Conservation (phyloP, 2,113 vertebrate species). For the Microtus montanus region DNA sequence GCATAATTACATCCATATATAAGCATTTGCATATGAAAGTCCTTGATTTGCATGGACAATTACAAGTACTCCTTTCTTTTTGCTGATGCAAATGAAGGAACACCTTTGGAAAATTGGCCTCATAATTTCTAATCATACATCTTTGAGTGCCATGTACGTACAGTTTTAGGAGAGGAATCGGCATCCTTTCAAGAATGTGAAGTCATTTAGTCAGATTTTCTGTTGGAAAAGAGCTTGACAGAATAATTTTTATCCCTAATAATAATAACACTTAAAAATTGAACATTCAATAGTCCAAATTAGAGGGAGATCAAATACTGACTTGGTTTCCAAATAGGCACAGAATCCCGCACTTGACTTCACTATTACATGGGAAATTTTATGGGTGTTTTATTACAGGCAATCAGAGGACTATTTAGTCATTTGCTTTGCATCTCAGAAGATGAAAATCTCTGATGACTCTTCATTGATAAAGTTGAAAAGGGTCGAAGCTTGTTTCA, state of each 20-base stretch:
- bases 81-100: slow-evolving; percentile 70
- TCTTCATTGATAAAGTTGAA: not conserved
- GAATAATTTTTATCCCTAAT: slow-evolving; percentile 55
- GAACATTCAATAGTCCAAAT: slow-evolving; percentile 41
- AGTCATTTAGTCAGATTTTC: slow-evolving; percentile 73
- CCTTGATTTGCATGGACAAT: slow-evolving; percentile 76
- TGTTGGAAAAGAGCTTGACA: slow-evolving; percentile 55
- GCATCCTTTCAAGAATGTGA: slow-evolving; percentile 59
- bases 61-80: slow-evolving; percentile 54
- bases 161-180: slow-evolving; percentile 51
- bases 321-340: slow-evolving; percentile 39
- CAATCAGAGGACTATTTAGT: slow-evolving; percentile 50
- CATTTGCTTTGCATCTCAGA: slow-evolving; percentile 40
- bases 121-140: slow-evolving; percentile 77
- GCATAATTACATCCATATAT: slow-evolving; percentile 70
- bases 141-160: slow-evolving; percentile 43
- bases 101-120: slow-evolving; percentile 76
- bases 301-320: slow-evolving; percentile 53
- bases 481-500: slow-evolving; percentile 35
- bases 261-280: slow-evolving; percentile 68
- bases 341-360: slow-evolving; percentile 29
- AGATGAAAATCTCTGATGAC: not conserved
- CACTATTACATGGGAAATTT: not conserved
- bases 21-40: slow-evolving; percentile 77
- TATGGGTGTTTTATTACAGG: slow-evolving; percentile 44